A percentile compares a stretch with the other conserved stretches of the same genome.
Evolutionary conservation across 1,140 invertebrate species (phyloP).

Genomic region (Bombus sylvicola): DNA sequence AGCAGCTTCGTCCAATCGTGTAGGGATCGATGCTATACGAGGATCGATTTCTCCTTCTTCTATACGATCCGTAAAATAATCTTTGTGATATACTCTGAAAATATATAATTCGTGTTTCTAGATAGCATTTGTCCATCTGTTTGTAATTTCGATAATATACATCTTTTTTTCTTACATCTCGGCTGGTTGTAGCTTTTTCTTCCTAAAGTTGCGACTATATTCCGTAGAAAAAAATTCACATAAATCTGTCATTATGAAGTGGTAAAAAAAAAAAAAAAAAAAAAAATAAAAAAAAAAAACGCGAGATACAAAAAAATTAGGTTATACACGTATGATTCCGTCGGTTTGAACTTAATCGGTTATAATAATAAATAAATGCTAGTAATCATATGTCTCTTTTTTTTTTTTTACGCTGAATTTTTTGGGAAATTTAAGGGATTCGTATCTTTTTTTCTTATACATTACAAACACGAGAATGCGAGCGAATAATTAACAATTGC

Average conservation of each 20-base stretch:
- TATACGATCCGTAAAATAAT: constrained; percentile 54
- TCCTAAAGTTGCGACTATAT: constrained; percentile 13
- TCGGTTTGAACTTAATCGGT: background rate
- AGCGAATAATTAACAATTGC: background rate
- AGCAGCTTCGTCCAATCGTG: constrained; percentile 48
- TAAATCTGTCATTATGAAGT: background rate
- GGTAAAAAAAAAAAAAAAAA: too few species aligned
- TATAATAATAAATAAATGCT: background rate
- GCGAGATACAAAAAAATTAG: background rate
- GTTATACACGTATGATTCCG: background rate
- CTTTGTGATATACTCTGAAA: constrained; percentile 35
- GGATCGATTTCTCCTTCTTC: constrained; percentile 66
- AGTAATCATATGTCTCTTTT: background rate
- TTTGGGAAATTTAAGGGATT: background rate
- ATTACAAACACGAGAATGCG: background rate
- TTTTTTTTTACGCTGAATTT: background rate
- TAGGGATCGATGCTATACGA: constrained; percentile 46
- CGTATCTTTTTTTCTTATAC: background rate
- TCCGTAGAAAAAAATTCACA: constrained; percentile 33
- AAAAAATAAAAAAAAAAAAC: background rate
- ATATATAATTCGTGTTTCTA: background rate
- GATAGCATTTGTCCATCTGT: background rate
- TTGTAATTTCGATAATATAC: too few species aligned
- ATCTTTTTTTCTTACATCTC: background rate
- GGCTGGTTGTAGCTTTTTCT: background rate